A percentile compares a stretch with the other conserved stretches of the same genome.
Conservation (phyloP, 2,113 vertebrate genomes). For the Pholis gunnellus region DNA sequence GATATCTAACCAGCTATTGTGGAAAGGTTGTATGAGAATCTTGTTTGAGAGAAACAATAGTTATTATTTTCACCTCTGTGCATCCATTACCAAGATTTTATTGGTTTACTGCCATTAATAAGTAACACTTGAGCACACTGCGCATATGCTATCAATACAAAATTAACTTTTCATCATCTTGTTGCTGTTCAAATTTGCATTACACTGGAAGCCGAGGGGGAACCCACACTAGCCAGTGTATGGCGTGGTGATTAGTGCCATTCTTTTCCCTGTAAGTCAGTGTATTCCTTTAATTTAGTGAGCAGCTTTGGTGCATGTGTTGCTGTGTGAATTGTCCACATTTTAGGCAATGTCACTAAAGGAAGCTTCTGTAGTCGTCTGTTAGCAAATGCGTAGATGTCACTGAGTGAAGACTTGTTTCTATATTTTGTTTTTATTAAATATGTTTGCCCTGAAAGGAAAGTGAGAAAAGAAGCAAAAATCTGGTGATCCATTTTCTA, state of each 20-base stretch:
- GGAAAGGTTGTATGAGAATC: neutral
- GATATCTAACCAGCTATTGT: neutral
- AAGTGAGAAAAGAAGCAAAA: neutral
- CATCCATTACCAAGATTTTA: neutral
- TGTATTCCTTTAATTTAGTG: conserved; percentile 63
- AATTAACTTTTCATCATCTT: neutral
- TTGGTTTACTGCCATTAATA: neutral
- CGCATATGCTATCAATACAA: neutral
- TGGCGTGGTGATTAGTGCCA: neutral
- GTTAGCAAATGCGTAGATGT: neutral
- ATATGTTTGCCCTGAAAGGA: neutral
- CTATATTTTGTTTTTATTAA: neutral
- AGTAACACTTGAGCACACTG: neutral
- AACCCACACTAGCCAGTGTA: neutral
- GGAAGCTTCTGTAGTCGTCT: neutral
- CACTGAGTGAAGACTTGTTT: neutral
- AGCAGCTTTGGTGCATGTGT: conserved; percentile 51
- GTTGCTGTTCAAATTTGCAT: neutral
- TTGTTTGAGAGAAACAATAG: neutral
- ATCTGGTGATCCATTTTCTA: too few relatives aligned
- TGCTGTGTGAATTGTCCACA: conserved; percentile 36
- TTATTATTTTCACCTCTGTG: neutral
- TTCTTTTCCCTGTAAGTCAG: neutral
- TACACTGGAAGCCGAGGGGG: neutral
- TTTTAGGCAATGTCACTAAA: neutral